These are phyloP conservation scores for Conus betulinus DNA, from an alignment of 1,140 invertebrate genomes.

Conservation along the genomic window DNA sequence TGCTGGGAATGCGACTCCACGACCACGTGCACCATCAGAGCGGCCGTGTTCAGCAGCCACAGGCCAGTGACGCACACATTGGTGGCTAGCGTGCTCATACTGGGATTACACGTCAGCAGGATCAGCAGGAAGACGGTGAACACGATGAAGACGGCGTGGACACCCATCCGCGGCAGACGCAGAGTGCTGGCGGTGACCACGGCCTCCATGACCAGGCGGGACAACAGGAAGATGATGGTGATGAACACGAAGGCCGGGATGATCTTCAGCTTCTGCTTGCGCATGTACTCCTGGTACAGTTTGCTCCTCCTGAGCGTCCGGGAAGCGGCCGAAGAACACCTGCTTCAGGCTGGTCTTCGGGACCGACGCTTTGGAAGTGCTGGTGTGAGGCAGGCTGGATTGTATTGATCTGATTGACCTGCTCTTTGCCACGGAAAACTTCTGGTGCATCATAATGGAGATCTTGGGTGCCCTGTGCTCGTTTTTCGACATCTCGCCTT, in stretches of 20 bases:
- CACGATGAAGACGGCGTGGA: neutral
- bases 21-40: conserved; percentile 27
- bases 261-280: conserved; percentile 85
- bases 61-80: neutral
- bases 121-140: neutral
- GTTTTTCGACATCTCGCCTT: too few species aligned
- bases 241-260: conserved; percentile 85
- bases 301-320: conserved; percentile 81
- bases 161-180: conserved; percentile 13
- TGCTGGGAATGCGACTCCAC: neutral
- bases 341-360: neutral
- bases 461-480: too few species aligned
- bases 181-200: neutral
- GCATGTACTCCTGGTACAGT: conserved; percentile 85
- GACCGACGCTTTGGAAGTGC: too few species aligned
- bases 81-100: neutral
- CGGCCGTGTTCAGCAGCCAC: conserved; percentile 22
- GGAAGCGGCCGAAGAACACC: neutral
- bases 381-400: neutral
- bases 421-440: neutral
- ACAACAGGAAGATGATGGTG: conserved; percentile 76
- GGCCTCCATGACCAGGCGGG: conserved; percentile 36
- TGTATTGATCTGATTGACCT: neutral
- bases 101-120: neutral
- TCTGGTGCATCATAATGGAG: neutral